Conservation (phyloP, 2,888 invertebrate genomes). For the Mycogona germanica region DNA sequence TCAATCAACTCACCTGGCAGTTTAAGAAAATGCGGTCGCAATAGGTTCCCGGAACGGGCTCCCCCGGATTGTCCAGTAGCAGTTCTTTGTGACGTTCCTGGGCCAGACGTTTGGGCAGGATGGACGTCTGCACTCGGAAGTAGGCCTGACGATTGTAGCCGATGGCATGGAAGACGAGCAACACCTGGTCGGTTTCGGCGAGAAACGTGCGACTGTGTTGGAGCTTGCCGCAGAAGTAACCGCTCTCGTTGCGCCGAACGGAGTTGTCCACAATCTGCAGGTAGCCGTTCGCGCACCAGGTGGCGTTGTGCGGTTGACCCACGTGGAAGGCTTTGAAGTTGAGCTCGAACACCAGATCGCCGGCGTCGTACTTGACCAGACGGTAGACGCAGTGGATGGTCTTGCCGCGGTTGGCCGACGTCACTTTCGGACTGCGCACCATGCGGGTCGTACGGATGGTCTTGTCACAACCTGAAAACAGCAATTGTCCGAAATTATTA, state of each 20-base stretch:
- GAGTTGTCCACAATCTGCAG: slow-evolving; percentile 19
- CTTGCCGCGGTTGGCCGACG: slow-evolving; percentile 13
- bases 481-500: too few relatives aligned
- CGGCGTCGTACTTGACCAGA: slow-evolving; percentile 16
- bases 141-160: slow-evolving; percentile 13
- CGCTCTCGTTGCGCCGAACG: slow-evolving; percentile 7
- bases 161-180: slow-evolving; percentile 18
- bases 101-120: slow-evolving; percentile 19
- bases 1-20: too few relatives aligned
- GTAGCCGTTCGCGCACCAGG: slow-evolving; percentile 17
- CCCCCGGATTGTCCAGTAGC: slow-evolving; percentile 14
- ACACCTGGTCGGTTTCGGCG: slow-evolving; percentile 18
- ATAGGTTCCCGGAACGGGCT: slow-evolving; percentile 15
- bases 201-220: slow-evolving; percentile 17
- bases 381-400: slow-evolving; percentile 20
- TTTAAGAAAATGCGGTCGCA: slow-evolving; percentile 20
- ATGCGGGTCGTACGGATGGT: slow-evolving; percentile 20
- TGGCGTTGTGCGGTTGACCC: slow-evolving; percentile 16
- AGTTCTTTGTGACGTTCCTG: slow-evolving; percentile 19
- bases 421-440: slow-evolving; percentile 19
- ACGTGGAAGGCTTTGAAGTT: slow-evolving; percentile 20
- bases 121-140: slow-evolving; percentile 17
- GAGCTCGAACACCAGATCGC: slow-evolving; percentile 20
- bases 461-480: slow-evolving; percentile 20
- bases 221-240: slow-evolving; percentile 21